Evolutionary conservation across 2,888 invertebrate species (phyloP).

Genomic region (Acrobasis consociella): DNA sequence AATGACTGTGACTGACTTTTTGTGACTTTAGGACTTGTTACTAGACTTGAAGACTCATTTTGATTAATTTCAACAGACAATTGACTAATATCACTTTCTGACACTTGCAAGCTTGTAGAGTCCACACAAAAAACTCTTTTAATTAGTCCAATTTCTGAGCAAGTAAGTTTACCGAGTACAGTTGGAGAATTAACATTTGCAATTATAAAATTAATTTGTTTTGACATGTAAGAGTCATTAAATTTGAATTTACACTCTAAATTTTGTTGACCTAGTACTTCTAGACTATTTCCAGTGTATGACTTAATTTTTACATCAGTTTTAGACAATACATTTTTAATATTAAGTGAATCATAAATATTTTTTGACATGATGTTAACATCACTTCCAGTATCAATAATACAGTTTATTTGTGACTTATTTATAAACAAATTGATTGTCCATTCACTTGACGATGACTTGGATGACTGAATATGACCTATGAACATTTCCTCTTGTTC

Average conservation of each 20-base stretch:
- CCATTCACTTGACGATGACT: slow-evolving; percentile 24
- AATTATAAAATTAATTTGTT: slow-evolving; percentile 22
- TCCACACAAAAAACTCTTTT: slow-evolving; percentile 27
- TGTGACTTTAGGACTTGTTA: slow-evolving; percentile 15
- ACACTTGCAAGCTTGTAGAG: slow-evolving; percentile 10
- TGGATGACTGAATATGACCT: slow-evolving; percentile 30
- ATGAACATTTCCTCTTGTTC: slow-evolving; percentile 28
- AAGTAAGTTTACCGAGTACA: slow-evolving; percentile 29
- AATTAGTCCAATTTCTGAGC: slow-evolving; percentile 31
- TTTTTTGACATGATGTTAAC: slow-evolving; percentile 33
- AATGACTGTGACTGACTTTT: slow-evolving; percentile 28
- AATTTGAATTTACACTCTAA: slow-evolving; percentile 17
- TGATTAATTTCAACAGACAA: background rate
- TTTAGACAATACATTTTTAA: slow-evolving; percentile 26
- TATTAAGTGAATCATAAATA: slow-evolving; percentile 30
- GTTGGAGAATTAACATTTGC: slow-evolving; percentile 32
- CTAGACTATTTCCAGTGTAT: slow-evolving; percentile 23
- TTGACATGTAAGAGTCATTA: slow-evolving; percentile 12
- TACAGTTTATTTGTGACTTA: slow-evolving; percentile 28
- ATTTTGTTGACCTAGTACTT: slow-evolving; percentile 23
- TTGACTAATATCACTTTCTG: background rate
- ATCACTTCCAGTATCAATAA: slow-evolving; percentile 32
- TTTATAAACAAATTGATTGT: slow-evolving; percentile 29
- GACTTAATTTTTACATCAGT: slow-evolving; percentile 25
- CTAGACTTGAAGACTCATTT: slow-evolving; percentile 19